These are phyloP conservation scores for Anthoscopus minutus DNA, from an alignment of 2,113 vertebrate species.

Conservation along the genomic window DNA sequence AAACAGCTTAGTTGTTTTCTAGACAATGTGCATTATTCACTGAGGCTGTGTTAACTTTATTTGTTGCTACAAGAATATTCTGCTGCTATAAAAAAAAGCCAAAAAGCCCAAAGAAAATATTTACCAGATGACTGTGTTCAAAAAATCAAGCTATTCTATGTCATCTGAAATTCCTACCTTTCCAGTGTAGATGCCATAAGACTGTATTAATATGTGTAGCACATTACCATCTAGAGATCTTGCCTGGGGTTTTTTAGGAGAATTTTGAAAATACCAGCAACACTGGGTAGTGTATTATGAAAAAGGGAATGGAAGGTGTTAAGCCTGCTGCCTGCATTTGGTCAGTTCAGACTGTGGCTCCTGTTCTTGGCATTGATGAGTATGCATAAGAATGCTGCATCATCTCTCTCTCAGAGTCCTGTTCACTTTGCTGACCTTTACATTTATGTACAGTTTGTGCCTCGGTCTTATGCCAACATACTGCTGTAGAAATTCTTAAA, in stretches of 20 bases:
- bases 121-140: neutral
- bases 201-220: neutral
- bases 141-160: neutral
- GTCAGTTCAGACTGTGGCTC: neutral
- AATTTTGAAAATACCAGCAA: neutral
- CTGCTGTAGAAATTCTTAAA: neutral
- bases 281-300: neutral
- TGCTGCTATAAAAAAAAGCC: neutral
- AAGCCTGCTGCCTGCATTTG: neutral
- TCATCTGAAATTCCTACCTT: neutral
- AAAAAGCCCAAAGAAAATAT: neutral
- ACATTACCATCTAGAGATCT: neutral
- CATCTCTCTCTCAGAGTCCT: neutral
- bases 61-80: neutral
- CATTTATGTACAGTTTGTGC: neutral
- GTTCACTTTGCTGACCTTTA: neutral
- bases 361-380: neutral
- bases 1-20: neutral
- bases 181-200: neutral
- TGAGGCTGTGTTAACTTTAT: neutral
- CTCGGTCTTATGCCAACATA: neutral
- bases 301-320: neutral
- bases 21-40: neutral
- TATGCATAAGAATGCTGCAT: neutral
- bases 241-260: neutral